Percentiles rank a stretch among this genome's conserved stretches.
Evolutionary conservation across 1,140 invertebrate genomes (phyloP).

Genomic region (Drosophila kepulauana): DNA sequence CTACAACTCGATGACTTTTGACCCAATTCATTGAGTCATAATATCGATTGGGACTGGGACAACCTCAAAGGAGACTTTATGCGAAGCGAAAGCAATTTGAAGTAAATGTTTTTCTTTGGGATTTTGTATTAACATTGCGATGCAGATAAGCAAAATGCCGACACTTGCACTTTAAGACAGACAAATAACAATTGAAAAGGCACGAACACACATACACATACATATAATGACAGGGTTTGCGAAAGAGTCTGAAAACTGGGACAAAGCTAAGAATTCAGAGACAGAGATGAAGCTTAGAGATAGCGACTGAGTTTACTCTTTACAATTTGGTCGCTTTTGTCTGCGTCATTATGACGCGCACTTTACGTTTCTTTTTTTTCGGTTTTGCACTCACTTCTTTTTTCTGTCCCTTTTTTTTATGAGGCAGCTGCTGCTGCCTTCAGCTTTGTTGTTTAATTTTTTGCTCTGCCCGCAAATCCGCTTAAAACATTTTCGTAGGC

Average conservation of each 20-base stretch:
- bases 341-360: slow-evolving; percentile 32
- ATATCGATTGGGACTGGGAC: slow-evolving; percentile 13
- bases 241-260: background rate
- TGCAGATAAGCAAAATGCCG: slow-evolving; percentile 33
- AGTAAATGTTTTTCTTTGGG: slow-evolving; percentile 20
- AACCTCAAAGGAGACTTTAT: background rate
- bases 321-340: slow-evolving; percentile 41
- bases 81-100: slow-evolving; percentile 15
- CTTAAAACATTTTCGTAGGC: slow-evolving; percentile 62
- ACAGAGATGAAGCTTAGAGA: background rate
- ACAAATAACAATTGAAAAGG: slow-evolving; percentile 10
- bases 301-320: slow-evolving; percentile 14
- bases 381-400: slow-evolving; percentile 10
- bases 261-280: background rate
- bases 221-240: too few relatives aligned
- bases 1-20: background rate
- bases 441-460: slow-evolving; percentile 38
- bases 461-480: slow-evolving; percentile 39
- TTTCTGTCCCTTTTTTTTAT: slow-evolving; percentile 19
- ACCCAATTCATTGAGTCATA: background rate
- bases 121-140: slow-evolving; percentile 22
- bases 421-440: background rate
- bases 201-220: background rate
- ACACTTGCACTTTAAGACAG: slow-evolving; percentile 30
- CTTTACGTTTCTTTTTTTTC: slow-evolving; percentile 19